Conservation (phyloP, 2,797 vertebrate species). For the Poeciliopsis turneri region DNA sequence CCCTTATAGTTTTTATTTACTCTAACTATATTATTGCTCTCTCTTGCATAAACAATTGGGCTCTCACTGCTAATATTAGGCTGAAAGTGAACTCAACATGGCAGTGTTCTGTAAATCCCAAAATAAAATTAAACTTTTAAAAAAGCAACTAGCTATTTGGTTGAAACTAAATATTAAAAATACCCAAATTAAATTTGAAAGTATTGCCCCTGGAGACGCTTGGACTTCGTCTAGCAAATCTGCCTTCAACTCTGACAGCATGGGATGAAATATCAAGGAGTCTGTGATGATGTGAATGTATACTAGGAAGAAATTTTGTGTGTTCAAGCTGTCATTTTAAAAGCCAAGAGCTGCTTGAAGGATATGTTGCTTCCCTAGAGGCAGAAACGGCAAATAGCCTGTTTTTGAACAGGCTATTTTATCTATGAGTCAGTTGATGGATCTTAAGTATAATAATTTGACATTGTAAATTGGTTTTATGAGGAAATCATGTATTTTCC, state of each 20-base stretch:
- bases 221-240: neutral
- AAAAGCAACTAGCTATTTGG: neutral
- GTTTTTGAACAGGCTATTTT: neutral
- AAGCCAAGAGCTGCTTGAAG: conserved; percentile 18
- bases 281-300: conserved; percentile 9
- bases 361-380: conserved; percentile 2
- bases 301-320: neutral
- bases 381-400: neutral
- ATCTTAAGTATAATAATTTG: neutral
- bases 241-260: conserved; percentile 8
- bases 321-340: conserved; percentile 26
- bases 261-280: conserved; percentile 21
- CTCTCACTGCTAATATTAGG: neutral
- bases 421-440: neutral
- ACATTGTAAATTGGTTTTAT: neutral
- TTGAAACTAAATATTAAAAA: conserved; percentile 11
- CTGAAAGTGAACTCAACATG: neutral
- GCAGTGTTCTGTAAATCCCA: neutral
- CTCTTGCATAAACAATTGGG: neutral
- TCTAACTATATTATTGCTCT: neutral
- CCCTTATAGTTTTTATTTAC: neutral
- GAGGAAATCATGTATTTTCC: neutral
- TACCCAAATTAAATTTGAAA: neutral
- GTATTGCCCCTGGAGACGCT: neutral
- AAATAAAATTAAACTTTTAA: neutral